Conservation (phyloP, 2,113 vertebrate species). For the Parotia lawesii region DNA sequence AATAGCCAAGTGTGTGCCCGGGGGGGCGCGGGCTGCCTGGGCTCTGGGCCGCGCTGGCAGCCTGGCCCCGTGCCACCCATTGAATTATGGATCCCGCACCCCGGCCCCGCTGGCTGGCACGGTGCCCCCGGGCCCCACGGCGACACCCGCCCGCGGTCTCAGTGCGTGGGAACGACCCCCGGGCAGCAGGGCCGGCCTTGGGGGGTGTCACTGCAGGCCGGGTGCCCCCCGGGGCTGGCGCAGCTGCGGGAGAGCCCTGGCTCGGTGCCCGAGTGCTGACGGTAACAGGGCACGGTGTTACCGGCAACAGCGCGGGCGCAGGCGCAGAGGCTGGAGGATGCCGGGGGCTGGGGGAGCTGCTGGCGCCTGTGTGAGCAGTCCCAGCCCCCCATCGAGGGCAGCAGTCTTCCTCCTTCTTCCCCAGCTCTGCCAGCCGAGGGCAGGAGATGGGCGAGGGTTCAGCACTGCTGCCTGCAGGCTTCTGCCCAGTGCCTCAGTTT, state of each 20-base stretch:
- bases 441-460: neutral
- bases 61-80: constrained; percentile 32
- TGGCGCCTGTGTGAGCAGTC: neutral
- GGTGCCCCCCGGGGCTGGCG: neutral
- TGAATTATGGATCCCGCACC: neutral
- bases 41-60: neutral
- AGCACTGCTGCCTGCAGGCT: neutral
- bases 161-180: neutral
- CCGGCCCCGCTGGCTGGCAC: neutral
- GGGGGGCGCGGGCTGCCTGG: neutral
- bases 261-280: neutral
- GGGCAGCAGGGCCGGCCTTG: neutral
- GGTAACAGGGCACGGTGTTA: constrained; percentile 23
- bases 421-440: neutral
- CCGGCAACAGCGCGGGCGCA: neutral
- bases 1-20: neutral
- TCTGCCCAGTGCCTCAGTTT: neutral
- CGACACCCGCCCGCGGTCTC: neutral
- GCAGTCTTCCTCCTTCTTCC: neutral
- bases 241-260: constrained; percentile 6
- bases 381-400: neutral
- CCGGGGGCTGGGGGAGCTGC: neutral
- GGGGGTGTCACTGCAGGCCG: neutral
- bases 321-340: neutral
- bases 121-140: neutral